These are phyloP conservation scores for Drosophila pectinifera DNA, from an alignment of 1,140 invertebrate genomes.

Conservation along the genomic window DNA sequence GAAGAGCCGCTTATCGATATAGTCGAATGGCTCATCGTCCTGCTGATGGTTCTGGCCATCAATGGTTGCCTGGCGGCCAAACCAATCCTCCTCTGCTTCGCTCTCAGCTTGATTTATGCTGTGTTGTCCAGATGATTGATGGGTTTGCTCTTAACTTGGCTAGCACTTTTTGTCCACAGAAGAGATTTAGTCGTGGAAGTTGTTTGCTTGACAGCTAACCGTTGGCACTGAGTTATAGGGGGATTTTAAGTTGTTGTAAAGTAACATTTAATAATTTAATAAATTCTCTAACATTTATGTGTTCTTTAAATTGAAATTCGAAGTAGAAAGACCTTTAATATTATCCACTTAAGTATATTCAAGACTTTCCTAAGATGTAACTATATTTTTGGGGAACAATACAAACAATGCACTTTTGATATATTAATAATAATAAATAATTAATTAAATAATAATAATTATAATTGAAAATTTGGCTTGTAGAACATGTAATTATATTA, in stretches of 20 bases:
- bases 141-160: constrained; percentile 40
- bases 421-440: too few relatives aligned
- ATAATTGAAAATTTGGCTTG: too few relatives aligned
- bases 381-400: neutral
- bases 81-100: constrained; percentile 18
- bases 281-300: too few relatives aligned
- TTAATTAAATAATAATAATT: too few relatives aligned
- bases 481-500: too few relatives aligned
- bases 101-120: constrained; percentile 75
- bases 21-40: constrained; percentile 39
- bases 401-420: too few relatives aligned
- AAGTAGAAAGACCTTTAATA: accelerated
- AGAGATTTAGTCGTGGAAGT: constrained; percentile 1
- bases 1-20: constrained; percentile 62
- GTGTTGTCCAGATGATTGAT: constrained; percentile 71
- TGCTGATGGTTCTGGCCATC: constrained; percentile 36
- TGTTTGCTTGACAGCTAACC: constrained; percentile 55
- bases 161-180: constrained; percentile 40
- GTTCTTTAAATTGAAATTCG: too few relatives aligned
- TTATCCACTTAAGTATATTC: neutral
- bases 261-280: neutral
- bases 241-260: neutral
- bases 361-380: neutral
- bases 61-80: constrained; percentile 38
- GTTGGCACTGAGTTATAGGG: neutral